Evolutionary conservation across 2,888 invertebrate species (phyloP).

Genomic region (Hydroisotoma schaefferi): DNA sequence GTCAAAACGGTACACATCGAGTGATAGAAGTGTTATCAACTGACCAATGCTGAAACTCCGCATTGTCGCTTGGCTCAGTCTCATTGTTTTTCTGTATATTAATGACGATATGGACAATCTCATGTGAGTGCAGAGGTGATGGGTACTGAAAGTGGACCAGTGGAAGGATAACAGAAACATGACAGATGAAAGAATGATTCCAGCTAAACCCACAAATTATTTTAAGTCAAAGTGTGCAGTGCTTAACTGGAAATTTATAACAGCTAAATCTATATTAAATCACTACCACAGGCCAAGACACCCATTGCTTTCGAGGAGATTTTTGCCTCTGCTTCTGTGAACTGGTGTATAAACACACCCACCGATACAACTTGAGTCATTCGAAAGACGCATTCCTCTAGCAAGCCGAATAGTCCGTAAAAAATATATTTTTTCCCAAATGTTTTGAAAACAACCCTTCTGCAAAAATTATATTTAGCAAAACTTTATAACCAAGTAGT

Average conservation of each 20-base stretch:
- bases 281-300: conserved; percentile 9
- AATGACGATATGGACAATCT: conserved; percentile 24
- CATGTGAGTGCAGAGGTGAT: conserved; percentile 27
- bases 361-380: conserved; percentile 23
- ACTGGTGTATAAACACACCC: conserved; percentile 19
- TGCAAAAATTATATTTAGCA: too few species aligned
- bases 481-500: too few species aligned
- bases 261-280: not conserved
- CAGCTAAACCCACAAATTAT: conserved; percentile 3
- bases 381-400: conserved; percentile 21
- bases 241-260: not conserved
- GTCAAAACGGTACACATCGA: conserved; percentile 28
- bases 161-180: conserved; percentile 21
- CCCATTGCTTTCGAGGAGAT: conserved; percentile 9
- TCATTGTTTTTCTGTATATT: conserved; percentile 25
- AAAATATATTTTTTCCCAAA: conserved; percentile 14
- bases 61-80: conserved; percentile 13
- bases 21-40: conserved; percentile 26
- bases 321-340: conserved; percentile 11
- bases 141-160: conserved; percentile 20
- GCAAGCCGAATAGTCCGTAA: conserved; percentile 16
- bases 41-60: conserved; percentile 20
- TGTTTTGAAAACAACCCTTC: conserved; percentile 7
- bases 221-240: not conserved
- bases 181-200: conserved; percentile 19